Evolutionary conservation across 2,113 vertebrate genomes (phyloP).

Genomic region (Perognathus longimembris): DNA sequence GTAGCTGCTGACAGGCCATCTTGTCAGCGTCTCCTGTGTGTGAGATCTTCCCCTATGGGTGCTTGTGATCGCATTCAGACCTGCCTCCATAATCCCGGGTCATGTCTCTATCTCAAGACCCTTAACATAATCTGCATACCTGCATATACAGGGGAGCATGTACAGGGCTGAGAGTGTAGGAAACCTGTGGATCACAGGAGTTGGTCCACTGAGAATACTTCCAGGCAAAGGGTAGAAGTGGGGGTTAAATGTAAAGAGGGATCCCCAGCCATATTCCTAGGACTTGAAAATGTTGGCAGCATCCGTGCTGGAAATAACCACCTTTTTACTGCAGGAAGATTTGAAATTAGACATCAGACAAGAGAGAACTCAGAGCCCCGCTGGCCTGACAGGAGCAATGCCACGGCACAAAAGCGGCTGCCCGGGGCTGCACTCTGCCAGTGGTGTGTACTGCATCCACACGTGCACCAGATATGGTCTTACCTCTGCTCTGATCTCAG

Average conservation of each 20-base stretch:
- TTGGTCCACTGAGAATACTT: background rate
- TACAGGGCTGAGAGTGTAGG: background rate
- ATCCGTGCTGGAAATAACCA: background rate
- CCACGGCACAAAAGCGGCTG: background rate
- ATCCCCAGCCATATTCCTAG: background rate
- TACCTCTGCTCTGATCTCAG: no score
- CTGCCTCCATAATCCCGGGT: background rate
- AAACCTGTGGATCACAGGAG: background rate
- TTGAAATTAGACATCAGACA: background rate
- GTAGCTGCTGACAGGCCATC: no score
- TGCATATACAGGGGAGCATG: background rate
- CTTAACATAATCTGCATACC: background rate
- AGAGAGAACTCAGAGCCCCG: background rate
- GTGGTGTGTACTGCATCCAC: fast-evolving
- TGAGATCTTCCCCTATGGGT: background rate
- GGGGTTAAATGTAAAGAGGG: background rate
- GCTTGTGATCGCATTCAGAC: background rate
- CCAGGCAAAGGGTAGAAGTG: background rate
- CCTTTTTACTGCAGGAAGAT: background rate
- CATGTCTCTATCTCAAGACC: background rate
- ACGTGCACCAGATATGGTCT: no score
- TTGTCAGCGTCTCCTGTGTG: background rate
- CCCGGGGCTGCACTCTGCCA: background rate
- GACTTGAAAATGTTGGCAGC: fast-evolving
- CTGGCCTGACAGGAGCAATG: background rate